phyloP scores from a whole-genome alignment of 2,113 vertebrate genomes.

The Microcebus murinus region DNA sequence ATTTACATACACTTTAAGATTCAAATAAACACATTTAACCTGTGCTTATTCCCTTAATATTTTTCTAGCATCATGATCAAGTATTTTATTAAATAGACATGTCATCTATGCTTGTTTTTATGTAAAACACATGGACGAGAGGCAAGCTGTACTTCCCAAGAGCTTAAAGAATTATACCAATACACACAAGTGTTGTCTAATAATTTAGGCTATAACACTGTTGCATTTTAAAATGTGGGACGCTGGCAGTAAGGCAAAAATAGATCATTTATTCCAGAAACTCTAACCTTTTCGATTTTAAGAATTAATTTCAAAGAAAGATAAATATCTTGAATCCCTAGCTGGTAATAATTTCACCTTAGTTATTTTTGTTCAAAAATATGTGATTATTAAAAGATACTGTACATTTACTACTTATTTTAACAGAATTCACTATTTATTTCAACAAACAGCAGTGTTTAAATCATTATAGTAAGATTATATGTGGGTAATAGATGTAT shows the following conservation, averaged over 20 bases:
- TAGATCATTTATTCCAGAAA: neutral
- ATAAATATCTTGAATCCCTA: neutral
- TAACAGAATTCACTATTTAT: neutral
- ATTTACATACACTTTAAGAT: neutral
- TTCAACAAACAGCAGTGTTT: neutral
- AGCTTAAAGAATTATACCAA: neutral
- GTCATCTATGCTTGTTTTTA: neutral
- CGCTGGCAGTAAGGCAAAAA: neutral
- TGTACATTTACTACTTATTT: neutral
- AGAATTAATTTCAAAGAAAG: slow-evolving; percentile 12
- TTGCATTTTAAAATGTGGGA: neutral
- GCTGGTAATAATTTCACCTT: neutral
- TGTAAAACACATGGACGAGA: neutral
- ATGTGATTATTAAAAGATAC: neutral
- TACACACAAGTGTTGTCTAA: neutral
- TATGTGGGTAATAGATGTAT: neutral
- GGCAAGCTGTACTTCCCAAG: neutral
- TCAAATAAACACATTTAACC: neutral
- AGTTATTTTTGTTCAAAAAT: neutral
- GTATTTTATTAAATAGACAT: neutral
- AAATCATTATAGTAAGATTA: neutral
- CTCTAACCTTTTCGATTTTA: neutral
- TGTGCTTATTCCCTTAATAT: neutral
- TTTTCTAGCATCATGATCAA: neutral
- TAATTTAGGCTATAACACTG: neutral